Conservation (phyloP, 1,140 invertebrate genomes). For the Orius laevigatus region DNA sequence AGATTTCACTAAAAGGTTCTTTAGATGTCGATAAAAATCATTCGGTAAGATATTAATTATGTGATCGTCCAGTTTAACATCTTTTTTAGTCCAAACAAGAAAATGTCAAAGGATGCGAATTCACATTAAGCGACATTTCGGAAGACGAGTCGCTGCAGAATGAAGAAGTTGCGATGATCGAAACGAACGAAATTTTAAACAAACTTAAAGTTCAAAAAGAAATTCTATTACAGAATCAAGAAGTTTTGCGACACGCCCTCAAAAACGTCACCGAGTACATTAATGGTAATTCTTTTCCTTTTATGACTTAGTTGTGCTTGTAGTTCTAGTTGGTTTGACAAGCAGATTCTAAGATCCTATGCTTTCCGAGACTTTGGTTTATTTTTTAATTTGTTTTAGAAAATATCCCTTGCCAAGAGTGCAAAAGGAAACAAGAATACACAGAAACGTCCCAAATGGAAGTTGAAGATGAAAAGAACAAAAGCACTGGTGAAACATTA, state of each 20-base stretch:
- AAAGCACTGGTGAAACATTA: constrained; percentile 1
- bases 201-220: constrained; percentile 44
- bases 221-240: constrained; percentile 42
- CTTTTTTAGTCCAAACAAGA: neutral
- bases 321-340: too few relatives aligned
- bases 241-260: constrained; percentile 35
- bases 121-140: neutral
- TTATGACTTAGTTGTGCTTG: too few relatives aligned
- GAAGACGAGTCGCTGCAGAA: neutral
- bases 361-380: too few relatives aligned
- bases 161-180: constrained; percentile 39
- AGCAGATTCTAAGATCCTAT: too few relatives aligned
- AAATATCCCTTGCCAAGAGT: too few relatives aligned
- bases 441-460: too few relatives aligned
- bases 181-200: constrained; percentile 44
- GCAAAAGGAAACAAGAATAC: too few relatives aligned
- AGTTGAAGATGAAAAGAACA: constrained; percentile 3
- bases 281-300: constrained; percentile 14
- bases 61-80: too few relatives aligned
- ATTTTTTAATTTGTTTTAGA: too few relatives aligned
- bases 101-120: neutral
- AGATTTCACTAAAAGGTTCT: constrained; percentile 51
- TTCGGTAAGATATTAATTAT: too few relatives aligned
- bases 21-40: constrained; percentile 38
- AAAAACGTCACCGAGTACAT: constrained; percentile 19